Conservation (phyloP, 2,888 invertebrate genomes). For the Clunio marinus region DNA sequence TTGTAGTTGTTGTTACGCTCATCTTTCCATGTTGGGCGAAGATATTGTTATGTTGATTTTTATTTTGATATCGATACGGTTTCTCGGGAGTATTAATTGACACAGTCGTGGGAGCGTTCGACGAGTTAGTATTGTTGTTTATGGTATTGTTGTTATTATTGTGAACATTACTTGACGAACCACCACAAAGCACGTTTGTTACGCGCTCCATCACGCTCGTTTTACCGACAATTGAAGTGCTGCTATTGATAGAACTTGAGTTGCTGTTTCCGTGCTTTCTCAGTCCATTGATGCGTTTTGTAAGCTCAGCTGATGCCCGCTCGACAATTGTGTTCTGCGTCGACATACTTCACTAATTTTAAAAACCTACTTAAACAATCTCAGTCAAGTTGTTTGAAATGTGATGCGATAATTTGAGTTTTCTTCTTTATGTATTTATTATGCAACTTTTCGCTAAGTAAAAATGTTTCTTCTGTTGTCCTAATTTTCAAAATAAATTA, state of each 20-base stretch:
- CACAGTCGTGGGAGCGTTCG: conserved; percentile 49
- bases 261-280: conserved; percentile 55
- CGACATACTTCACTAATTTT: conserved; percentile 31
- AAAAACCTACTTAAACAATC: neutral
- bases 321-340: conserved; percentile 57
- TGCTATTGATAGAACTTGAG: conserved; percentile 49
- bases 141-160: conserved; percentile 46
- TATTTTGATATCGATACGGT: conserved; percentile 37
- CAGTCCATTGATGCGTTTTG: conserved; percentile 82
- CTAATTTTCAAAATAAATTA: neutral
- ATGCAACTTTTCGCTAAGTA: conserved; percentile 11
- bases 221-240: conserved; percentile 53
- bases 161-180: conserved; percentile 46
- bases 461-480: neutral
- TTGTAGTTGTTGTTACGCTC: neutral
- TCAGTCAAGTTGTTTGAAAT: neutral
- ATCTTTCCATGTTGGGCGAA: conserved; percentile 34
- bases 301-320: conserved; percentile 83
- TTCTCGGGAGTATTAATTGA: conserved; percentile 40
- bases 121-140: conserved; percentile 42
- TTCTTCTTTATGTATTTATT: neutral
- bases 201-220: conserved; percentile 81
- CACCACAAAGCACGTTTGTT: conserved; percentile 80
- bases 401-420: neutral
- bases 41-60: conserved; percentile 25